A percentile compares a stretch with the other conserved stretches of the same genome.
phyloP scores from a whole-genome alignment of 23 tunicate species.

The Styela clava region DNA sequence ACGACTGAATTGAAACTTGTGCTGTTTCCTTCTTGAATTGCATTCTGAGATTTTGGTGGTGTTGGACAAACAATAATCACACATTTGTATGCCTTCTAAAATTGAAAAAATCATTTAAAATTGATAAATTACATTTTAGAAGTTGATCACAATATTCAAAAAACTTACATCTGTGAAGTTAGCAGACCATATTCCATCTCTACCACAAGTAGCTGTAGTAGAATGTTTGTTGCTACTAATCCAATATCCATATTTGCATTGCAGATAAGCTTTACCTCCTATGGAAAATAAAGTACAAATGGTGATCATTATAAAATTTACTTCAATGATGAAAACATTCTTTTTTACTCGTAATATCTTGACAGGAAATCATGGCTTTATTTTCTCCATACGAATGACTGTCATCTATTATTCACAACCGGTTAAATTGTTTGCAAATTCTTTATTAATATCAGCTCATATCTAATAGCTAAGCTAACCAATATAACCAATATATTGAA shows the following conservation, averaged over 20 bases:
- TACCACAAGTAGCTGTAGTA: not conserved
- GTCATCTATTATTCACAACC: no score
- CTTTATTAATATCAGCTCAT: no score
- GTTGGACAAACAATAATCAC: not conserved
- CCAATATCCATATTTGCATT: conserved; percentile 42
- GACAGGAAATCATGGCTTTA: no score
- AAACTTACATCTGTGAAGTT: not conserved
- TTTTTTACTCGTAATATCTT: no score
- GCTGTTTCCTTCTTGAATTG: not conserved
- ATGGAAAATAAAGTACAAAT: not conserved
- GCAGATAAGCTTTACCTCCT: not conserved
- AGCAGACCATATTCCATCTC: conserved; percentile 29
- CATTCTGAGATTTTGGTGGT: not conserved
- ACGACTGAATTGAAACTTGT: not conserved
- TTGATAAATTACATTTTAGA: no score
- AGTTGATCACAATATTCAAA: no score
- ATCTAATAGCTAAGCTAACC: no score
- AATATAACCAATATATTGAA: no score
- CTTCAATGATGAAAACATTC: no score
- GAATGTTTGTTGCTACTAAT: not conserved
- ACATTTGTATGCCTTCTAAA: not conserved
- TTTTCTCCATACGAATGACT: no score
- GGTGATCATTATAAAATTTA: not conserved
- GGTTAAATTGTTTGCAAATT: no score
- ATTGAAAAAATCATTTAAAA: not conserved